Conservation (phyloP, 1,140 invertebrate genomes). For the Drosophila sucinea region DNA sequence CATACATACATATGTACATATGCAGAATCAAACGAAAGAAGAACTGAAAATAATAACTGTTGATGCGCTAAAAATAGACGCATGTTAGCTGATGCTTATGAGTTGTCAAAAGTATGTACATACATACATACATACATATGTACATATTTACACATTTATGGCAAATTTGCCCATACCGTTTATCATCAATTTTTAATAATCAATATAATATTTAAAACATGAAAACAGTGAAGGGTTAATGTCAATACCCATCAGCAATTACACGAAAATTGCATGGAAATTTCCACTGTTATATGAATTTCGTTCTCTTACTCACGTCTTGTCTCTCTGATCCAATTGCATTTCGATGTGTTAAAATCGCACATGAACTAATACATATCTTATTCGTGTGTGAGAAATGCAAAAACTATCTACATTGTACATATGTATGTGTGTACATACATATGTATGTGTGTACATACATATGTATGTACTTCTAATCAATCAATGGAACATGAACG, state of each 20-base stretch:
- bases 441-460: background rate
- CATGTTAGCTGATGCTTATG: too few relatives aligned
- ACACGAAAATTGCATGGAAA: slow-evolving; percentile 28
- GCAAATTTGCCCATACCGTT: background rate
- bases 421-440: slow-evolving; percentile 3
- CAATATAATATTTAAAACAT: too few relatives aligned
- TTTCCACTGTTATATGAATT: slow-evolving; percentile 20
- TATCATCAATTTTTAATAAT: background rate
- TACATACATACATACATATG: too few relatives aligned
- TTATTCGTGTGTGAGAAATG: background rate
- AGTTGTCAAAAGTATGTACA: too few relatives aligned
- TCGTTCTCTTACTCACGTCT: background rate
- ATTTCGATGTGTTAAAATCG: slow-evolving; percentile 3
- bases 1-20: too few relatives aligned
- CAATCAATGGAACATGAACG: too few relatives aligned
- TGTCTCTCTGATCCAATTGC: background rate
- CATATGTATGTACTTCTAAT: too few relatives aligned
- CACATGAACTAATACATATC: background rate
- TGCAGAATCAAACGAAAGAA: too few relatives aligned
- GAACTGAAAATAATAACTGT: too few relatives aligned
- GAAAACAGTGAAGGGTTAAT: slow-evolving; percentile 4
- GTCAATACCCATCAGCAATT: background rate
- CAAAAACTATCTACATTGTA: background rate
- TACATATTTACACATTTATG: too few relatives aligned
- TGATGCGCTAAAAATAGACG: too few relatives aligned